Conservation (phyloP, 2,113 vertebrate genomes). For the Chloebia gouldiae region DNA sequence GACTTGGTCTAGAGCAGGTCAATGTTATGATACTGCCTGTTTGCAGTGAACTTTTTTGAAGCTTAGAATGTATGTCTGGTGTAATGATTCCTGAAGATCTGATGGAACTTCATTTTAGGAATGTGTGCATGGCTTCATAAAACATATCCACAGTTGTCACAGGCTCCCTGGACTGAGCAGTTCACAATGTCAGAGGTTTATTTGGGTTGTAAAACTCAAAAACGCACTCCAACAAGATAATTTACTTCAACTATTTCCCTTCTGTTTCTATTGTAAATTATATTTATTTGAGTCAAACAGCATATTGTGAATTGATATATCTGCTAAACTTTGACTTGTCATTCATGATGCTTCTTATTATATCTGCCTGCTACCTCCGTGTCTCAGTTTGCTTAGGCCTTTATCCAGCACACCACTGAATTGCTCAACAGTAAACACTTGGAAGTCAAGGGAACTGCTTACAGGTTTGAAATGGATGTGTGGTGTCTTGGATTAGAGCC, state of each 20-base stretch:
- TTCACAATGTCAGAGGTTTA: background rate
- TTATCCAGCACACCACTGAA: constrained; percentile 11
- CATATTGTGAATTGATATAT: background rate
- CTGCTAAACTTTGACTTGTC: background rate
- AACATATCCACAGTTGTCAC: background rate
- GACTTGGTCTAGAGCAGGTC: background rate
- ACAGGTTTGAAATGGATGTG: background rate
- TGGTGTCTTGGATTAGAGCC: background rate
- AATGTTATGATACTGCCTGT: fast-evolving
- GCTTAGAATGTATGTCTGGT: background rate
- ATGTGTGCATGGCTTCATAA: background rate
- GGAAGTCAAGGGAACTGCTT: background rate
- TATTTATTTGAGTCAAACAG: background rate
- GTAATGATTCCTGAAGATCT: background rate
- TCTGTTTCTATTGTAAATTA: background rate
- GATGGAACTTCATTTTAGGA: background rate
- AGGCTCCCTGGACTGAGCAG: background rate
- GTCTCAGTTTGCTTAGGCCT: background rate
- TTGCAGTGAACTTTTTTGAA: background rate
- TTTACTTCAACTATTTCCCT: background rate
- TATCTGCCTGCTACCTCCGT: background rate
- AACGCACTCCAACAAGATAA: background rate
- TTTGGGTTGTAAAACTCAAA: background rate
- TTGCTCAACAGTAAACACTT: background rate
- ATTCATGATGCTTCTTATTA: background rate